Conservation (phyloP, 2,888 invertebrate species). For the Chydorus sphaericus region DNA sequence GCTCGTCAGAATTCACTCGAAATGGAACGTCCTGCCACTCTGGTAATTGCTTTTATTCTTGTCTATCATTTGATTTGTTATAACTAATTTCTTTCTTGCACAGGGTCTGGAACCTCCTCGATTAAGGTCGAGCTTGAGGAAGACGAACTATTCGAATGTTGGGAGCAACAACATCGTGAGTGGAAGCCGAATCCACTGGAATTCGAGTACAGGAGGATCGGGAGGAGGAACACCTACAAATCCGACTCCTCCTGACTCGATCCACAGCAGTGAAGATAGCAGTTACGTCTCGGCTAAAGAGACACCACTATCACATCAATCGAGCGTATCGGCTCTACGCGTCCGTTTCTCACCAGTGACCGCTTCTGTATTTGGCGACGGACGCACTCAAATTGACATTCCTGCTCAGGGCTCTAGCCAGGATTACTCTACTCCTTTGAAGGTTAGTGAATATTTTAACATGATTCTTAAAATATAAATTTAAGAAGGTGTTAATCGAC, state of each 20-base stretch:
- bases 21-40: constrained; percentile 11
- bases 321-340: constrained; percentile 45
- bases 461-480: neutral
- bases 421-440: constrained; percentile 38
- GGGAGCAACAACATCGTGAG: constrained; percentile 9
- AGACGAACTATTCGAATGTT: constrained; percentile 37
- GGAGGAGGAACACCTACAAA: constrained; percentile 59
- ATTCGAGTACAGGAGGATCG: constrained; percentile 29
- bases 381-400: constrained; percentile 41
- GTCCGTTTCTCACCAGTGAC: constrained; percentile 60
- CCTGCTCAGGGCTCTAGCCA: constrained; percentile 38
- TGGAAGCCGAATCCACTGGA: constrained; percentile 7
- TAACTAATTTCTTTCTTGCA: no score
- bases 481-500: neutral
- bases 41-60: neutral
- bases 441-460: constrained; percentile 21
- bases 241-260: constrained; percentile 69
- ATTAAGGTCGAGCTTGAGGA: constrained; percentile 61
- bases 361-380: constrained; percentile 28
- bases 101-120: constrained; percentile 41
- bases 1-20: constrained; percentile 24
- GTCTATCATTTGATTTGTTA: neutral
- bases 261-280: constrained; percentile 74
- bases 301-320: constrained; percentile 25
- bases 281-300: constrained; percentile 77